Evolutionary conservation across 2,113 vertebrate species (phyloP), one percentile per base, ranked within the genome.

Genomic region (Bos javanicus): DNA sequence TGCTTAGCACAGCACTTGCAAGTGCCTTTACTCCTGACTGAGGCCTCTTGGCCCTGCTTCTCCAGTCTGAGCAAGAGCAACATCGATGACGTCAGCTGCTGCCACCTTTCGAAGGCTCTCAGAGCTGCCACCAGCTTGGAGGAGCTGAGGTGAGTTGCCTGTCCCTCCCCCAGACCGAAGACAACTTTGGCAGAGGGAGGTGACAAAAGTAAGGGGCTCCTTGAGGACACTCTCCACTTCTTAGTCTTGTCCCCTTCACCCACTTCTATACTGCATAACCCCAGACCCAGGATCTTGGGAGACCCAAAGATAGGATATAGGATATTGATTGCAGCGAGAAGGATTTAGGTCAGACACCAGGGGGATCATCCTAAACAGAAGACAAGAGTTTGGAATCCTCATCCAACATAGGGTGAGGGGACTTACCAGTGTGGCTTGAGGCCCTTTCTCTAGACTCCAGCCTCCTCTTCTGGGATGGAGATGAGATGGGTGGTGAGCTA

Each of bases 141-240:
- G 97, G 99, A 99, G 95, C 98, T 99, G 21, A 97, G 98, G 99
- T 99, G 97, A 99, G 99, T 98, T 67, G 71, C 33, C 43, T 59
- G 94, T 67, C 84, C 85, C 82, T 57, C 30, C 52, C 48, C 46
- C 4, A 56, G 25, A 87, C 78, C 71, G 67, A 71, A 30, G 87
- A 85, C 59, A 14, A 2, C 12, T 43, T 71, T 23, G 62, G 74
- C 30, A 80, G 50, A 78, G 25, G 13, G 25, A 54, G 74, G 6
- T 17, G n/a, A 52, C 25, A 36, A 25, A 39, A 21, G 39, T 50
- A 59, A 67, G 76, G 13, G 62, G 21, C 54, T 11, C n/a, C 74
- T 46, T 16, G 30, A 54, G 28, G 16, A 33, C 11, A 3, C 19
- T 6, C 48, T 46, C 64, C 1, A 7, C n/a, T 28, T 14, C 64